phyloP scores from a whole-genome alignment of 2,888 invertebrate species.

The Phymatocera aterrima region DNA sequence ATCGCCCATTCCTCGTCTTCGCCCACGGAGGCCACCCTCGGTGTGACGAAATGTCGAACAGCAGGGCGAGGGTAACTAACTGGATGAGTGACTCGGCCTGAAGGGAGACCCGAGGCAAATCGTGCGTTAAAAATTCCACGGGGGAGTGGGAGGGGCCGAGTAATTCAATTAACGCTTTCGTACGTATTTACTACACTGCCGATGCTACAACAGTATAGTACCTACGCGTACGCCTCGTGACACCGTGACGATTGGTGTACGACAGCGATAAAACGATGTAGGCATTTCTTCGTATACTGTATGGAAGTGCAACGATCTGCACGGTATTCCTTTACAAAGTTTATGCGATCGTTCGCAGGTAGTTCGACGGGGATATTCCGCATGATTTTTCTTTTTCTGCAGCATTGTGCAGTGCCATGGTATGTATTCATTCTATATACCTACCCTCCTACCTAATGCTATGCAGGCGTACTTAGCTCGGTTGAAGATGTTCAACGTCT shows the following conservation, averaged over 20 bases:
- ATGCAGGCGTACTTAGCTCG: background rate
- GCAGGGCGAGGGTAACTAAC: slow-evolving; percentile 59
- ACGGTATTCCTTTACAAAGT: no score
- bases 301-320: no score
- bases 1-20: slow-evolving; percentile 34
- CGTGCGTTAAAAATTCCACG: slow-evolving; percentile 72
- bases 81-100: slow-evolving; percentile 52
- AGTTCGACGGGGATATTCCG: no score
- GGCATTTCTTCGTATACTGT: background rate
- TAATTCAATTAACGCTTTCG: slow-evolving; percentile 67
- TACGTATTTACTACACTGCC: slow-evolving; percentile 17
- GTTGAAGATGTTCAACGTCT: background rate
- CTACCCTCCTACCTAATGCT: no score
- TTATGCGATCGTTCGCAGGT: no score
- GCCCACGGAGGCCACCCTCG: slow-evolving; percentile 58
- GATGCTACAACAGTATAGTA: background rate
- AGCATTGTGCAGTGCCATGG: background rate
- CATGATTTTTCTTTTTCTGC: no score
- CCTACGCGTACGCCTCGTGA: no score
- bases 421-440: no score
- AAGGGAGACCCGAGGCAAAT: slow-evolving; percentile 62
- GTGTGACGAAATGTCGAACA: slow-evolving; percentile 70
- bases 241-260: slow-evolving; percentile 16
- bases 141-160: slow-evolving; percentile 54
- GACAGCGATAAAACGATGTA: slow-evolving; percentile 11